Evolutionary conservation across 2,113 vertebrate species (phyloP), one percentile per base, ranked within the genome.

Genomic region (Calyptommatus sinebrachiatus): DNA sequence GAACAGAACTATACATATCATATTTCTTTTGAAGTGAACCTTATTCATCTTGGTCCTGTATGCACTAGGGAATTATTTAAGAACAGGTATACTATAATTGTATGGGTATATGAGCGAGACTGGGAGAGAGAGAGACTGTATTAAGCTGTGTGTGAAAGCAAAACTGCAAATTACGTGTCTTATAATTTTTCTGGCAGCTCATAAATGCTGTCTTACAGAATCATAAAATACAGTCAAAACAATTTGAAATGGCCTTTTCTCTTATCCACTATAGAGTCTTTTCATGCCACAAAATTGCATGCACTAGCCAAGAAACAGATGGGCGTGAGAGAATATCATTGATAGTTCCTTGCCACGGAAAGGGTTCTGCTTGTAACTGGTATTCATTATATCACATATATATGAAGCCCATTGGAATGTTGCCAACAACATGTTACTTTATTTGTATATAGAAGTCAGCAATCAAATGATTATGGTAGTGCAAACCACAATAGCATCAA

Each of bases 101-200:
- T 18, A 14, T 53, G 14, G 46, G 26, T 53, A n/a, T 62, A 16
- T 45, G 8, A 29, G n/a, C n/a, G 31, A 57, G 12, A 18, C 50
- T 24, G 24, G 14, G 7, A 26, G 5, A n/a, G 74, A 48, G 11
- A 66, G 65, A 24, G 81, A 88, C 73, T 79, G 57, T 90, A 76
- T 89, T 92, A 90, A 89, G 91, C 85, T 90, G 82, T 88, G 83
- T 88, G 76, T 74, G 74, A 79, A 86, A 91, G 88, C 83, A 79
- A 60, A 91, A 91, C 85, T 87, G 73, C 22, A 93, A 90, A 89
- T 85, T 87, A 84, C 88, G 50, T 85, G 41, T 81, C 72, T n/a
- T 86, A 16, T 81, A 82, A 69, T 84, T 83, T 91, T 83, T 79
- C 82, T 85, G 80, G 48, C 68, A 91, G 84, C 48, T 86, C 61